Base-by-base conservation (phyloP, 2,888 invertebrate species). In the Rotaria socialis region DNA sequence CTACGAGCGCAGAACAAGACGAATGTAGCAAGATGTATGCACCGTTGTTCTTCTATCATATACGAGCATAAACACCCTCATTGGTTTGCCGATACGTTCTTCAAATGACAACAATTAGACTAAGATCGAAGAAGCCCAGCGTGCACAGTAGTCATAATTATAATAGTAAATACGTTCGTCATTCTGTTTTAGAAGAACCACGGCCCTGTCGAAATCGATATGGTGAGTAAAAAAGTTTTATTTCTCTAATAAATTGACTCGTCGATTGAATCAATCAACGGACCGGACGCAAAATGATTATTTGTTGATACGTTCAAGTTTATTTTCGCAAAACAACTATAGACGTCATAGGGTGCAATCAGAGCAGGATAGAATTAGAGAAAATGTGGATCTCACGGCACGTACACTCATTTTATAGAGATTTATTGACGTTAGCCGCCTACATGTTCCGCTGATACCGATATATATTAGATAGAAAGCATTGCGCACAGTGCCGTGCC, bases 111-210 rank as follows among this genome's bases (percentile, higher is more conserved):
- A 67, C 67, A 41, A 27, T 67, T 19, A 67, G 35, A 7, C 35
- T 67, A 5, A 67, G 67, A 67, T 67, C 67, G 35, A 67, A 41
- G 19, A 67, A 67, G 7, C 16, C 35, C 19, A 14, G 16, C 16
- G 35, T 27, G 35, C 35, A 41, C 35, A 67, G 19, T 27, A 67
- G 19, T 41, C 35, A 27, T 27, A 67, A 35, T 41, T 4, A 35
- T 47, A 43, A 47, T 6, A 47, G 47, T n/a, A 80, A 47, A 80
- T 47, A 80, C 47, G 8, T n/a, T 47, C 80, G 80, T n/a, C 47
- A 80, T 47, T 80, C 80, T 47, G 11, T 80, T 80, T 80, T 80
- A 80, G 80, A 80, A 47, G 80, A 80, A 80, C 80, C 80, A 80
- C 24, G 80, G 4, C 47, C 80, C 47, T 80, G n/a, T n/a, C 80